phyloP scores from a whole-genome alignment of 2,888 invertebrate genomes.

The Lagria hirta region DNA sequence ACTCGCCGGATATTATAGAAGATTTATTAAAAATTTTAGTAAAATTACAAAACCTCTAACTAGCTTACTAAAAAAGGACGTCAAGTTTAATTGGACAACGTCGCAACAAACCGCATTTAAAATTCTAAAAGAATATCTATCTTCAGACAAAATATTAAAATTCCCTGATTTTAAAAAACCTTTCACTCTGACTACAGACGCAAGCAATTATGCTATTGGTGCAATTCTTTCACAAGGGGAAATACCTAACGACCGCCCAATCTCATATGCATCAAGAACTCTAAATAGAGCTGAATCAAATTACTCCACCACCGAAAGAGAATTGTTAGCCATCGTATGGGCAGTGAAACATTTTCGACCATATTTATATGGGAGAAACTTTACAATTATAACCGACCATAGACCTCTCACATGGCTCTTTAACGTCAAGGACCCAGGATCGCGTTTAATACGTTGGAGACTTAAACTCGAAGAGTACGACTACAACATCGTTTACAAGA shows the following conservation, averaged over 20 bases:
- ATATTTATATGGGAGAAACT: slow-evolving; percentile 15
- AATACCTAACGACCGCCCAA: slow-evolving; percentile 14
- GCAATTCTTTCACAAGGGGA: slow-evolving; percentile 19
- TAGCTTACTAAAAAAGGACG: not conserved
- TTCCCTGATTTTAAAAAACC: slow-evolving; percentile 25
- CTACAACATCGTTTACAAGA: slow-evolving; percentile 21
- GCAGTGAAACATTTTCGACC: slow-evolving; percentile 18
- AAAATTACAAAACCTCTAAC: slow-evolving; percentile 10
- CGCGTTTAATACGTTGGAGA: slow-evolving; percentile 43
- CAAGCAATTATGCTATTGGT: slow-evolving; percentile 21
- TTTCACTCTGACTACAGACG: slow-evolving; percentile 27
- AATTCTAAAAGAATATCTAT: slow-evolving; percentile 14
- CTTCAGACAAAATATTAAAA: slow-evolving; percentile 9
- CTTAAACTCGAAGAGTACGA: slow-evolving; percentile 38
- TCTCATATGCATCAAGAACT: slow-evolving; percentile 20
- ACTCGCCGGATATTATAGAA: slow-evolving; percentile 2
- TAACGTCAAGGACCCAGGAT: slow-evolving; percentile 44
- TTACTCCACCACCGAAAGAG: slow-evolving; percentile 19
- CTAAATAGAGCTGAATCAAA: slow-evolving; percentile 11
- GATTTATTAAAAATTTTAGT: slow-evolving; percentile 1
- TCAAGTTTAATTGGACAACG: not conserved
- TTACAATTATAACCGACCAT: slow-evolving; percentile 26
- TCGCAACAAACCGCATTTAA: slow-evolving; percentile 2
- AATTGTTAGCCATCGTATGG: slow-evolving; percentile 18
- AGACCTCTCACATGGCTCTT: slow-evolving; percentile 28